Percentiles rank a stretch among this genome's conserved stretches.
Conservation (phyloP, 2,113 vertebrate species). For the Hydrochoerus hydrochaeris region DNA sequence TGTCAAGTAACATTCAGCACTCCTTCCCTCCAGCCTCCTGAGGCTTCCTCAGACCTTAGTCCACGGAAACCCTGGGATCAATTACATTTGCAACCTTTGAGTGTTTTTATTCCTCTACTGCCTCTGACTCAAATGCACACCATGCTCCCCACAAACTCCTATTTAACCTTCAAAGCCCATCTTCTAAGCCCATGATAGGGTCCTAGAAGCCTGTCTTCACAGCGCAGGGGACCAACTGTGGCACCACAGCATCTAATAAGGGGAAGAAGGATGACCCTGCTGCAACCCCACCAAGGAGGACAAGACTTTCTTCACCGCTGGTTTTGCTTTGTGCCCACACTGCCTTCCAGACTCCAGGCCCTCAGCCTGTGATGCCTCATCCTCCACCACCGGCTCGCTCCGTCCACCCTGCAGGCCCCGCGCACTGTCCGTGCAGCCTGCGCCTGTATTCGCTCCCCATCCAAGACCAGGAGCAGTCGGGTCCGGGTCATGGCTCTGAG, state of each 20-base stretch:
- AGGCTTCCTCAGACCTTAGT: background rate
- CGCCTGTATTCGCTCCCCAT: fast-evolving
- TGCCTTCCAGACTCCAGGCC: background rate
- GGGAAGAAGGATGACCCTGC: no score
- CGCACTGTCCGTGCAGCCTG: background rate
- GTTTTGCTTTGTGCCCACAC: background rate
- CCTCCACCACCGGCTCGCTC: background rate
- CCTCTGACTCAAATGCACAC: background rate
- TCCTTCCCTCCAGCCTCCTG: background rate
- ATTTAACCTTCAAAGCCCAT: background rate
- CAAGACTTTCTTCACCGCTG: background rate
- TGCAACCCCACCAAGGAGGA: background rate
- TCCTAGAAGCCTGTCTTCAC: background rate
- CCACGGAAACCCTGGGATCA: background rate
- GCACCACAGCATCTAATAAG: background rate
- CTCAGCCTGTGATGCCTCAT: background rate
- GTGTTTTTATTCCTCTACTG: background rate
- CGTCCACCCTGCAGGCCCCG: background rate
- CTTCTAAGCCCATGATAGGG: background rate
- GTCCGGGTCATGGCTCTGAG: background rate
- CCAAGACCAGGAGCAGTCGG: background rate
- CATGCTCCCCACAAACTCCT: background rate
- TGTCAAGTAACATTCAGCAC: background rate
- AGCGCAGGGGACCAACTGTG: background rate
- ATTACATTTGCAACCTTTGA: background rate